Percentiles rank a stretch among this genome's conserved stretches.
These are phyloP conservation scores for Caretta caretta DNA, from an alignment of 2,113 vertebrate genomes.

Conservation along the genomic window DNA sequence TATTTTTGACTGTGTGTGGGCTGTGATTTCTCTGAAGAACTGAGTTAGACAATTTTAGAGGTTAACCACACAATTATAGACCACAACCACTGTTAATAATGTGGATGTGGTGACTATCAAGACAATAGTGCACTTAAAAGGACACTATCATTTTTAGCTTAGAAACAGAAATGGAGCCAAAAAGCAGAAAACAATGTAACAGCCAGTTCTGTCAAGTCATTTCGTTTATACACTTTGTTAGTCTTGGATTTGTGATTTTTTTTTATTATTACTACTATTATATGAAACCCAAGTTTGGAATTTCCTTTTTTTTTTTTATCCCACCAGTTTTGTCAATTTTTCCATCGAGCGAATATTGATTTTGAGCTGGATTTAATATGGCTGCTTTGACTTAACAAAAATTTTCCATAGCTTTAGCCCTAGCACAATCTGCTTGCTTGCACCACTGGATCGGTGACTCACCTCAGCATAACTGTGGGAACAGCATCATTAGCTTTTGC, in stretches of 20 bases:
- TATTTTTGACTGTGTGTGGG: not conserved
- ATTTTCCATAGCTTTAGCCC: accelerated
- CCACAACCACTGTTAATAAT: not conserved
- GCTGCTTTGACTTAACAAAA: not conserved
- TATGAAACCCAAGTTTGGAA: constrained; percentile 42
- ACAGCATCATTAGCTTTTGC: not conserved
- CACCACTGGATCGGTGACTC: accelerated
- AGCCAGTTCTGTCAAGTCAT: constrained; percentile 25
- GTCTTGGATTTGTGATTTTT: constrained; percentile 18
- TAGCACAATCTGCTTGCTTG: accelerated
- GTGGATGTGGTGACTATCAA: not conserved
- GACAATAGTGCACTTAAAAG: not conserved
- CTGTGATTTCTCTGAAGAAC: not conserved
- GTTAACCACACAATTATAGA: not conserved
- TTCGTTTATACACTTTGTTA: constrained; percentile 44
- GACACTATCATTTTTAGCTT: not conserved
- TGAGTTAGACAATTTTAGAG: not conserved
- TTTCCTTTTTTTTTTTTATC: not conserved
- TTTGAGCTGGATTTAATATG: not conserved
- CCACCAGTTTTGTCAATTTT: constrained; percentile 21
- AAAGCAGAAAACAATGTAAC: accelerated
- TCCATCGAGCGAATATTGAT: constrained; percentile 22
- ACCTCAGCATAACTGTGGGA: not conserved
- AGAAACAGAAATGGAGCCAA: constrained; percentile 36
- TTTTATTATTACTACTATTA: constrained; percentile 8